Base-by-base conservation (phyloP, 2,888 invertebrate genomes). In the Volucella bombylans region DNA sequence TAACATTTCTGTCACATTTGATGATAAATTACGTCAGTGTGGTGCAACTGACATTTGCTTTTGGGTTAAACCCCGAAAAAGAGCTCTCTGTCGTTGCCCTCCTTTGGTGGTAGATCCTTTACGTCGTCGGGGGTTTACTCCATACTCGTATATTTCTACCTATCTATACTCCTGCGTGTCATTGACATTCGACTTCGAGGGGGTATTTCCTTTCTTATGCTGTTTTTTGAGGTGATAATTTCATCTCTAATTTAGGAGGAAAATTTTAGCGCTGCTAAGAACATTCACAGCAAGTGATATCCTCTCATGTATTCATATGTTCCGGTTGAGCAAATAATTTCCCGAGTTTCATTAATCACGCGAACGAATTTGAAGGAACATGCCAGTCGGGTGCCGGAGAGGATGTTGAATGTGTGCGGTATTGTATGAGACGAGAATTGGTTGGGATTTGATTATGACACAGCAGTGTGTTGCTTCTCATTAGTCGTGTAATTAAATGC, bases 291-390 rank as follows among this genome's bases (percentile, higher is more conserved):
- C 38, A 55, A 61, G 57, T 50, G 79, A 45, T 65, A 64, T 65
- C 72, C 50, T 74, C 74, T 71, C 74, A 79, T 83, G 61, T 79
- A 83, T 79, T 83, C 83, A 83, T 83, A 38, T 71, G 74, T 79
- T 79, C 62, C 80, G 74, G 65, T 57, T 83, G 79, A 79, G 55
- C 50, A 80, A 83, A 79, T 71, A 67, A 79, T 83, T 83, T 83
- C 79, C 74, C 71, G 71, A 79, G 71, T 71, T 79, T 83, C 83
- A 83, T 83, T 83, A 83, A 83, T 83, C 83, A 79, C 74, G 61
- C 65, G 79, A 83, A 76, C 62, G 65, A 71, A 76, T 79, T 82
- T 65, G 69, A 79, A 59, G 49, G 52, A 82, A 43, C 54, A 10
- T 52, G 14, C 8, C 43, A 52, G 61, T 54, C 38, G 64, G 57